A percentile compares a stretch with the other conserved stretches of the same genome.
These are phyloP conservation scores for Trissolcus basalis DNA, from an alignment of 1,140 invertebrate genomes.

Conservation along the genomic window DNA sequence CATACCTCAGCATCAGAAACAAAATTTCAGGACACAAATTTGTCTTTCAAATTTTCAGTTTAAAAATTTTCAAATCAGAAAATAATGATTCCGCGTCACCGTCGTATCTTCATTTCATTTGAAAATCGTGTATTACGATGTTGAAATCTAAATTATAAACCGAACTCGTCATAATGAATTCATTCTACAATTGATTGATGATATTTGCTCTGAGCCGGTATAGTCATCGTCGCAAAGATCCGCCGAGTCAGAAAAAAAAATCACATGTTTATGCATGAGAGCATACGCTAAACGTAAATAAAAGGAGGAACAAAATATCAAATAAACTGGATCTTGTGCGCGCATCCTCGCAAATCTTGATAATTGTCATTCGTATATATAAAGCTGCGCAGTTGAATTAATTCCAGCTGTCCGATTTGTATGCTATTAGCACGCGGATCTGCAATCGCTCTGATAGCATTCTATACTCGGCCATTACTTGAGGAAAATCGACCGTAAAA, in stretches of 20 bases:
- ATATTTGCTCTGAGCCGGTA: neutral
- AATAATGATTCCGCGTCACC: constrained; percentile 22
- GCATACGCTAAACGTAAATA: neutral
- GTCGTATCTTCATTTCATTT: constrained; percentile 6
- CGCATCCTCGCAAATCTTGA: constrained; percentile 56
- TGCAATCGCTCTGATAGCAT: constrained; percentile 67
- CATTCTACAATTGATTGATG: neutral
- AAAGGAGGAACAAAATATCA: constrained; percentile 51
- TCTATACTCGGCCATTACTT: constrained; percentile 68
- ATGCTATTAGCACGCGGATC: constrained; percentile 70
- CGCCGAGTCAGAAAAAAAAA: neutral
- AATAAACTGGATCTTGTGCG: constrained; percentile 47
- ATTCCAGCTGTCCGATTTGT: constrained; percentile 68
- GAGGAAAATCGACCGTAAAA: constrained; percentile 69
- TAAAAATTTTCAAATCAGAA: neutral
- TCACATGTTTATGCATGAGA: constrained; percentile 7
- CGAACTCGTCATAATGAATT: neutral
- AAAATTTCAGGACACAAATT: too few relatives aligned
- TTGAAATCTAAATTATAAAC: neutral
- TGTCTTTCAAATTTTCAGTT: too few relatives aligned
- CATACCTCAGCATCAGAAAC: constrained; percentile 14
- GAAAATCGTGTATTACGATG: neutral
- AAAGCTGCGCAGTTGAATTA: constrained; percentile 59
- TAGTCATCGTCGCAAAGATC: neutral
- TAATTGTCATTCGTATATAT: constrained; percentile 57